Base-by-base conservation (phyloP, 2,888 invertebrate genomes). In the Tromatobia lineatoria region DNA sequence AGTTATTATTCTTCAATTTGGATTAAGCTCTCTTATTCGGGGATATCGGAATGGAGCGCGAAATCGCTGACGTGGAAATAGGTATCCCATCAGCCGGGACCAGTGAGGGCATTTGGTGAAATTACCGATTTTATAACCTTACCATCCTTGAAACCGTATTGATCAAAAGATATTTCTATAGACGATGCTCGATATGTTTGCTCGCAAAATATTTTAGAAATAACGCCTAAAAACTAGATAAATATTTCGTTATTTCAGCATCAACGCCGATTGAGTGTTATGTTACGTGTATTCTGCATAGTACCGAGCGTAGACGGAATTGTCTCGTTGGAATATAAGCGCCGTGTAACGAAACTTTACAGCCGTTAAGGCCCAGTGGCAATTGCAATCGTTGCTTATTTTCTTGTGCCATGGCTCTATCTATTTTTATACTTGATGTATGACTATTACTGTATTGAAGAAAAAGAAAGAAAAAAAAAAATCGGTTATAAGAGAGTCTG, bases 1-100 rank as follows among this genome's bases (percentile, higher is more conserved):
- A 54, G 76, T 83, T 88, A 88, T 88, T 88, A 87, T 87, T 87
- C 88, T 88, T 88, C 88, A 87, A 88, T 88, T 88, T 87, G 85
- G 87, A 88, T 87, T 87, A 88, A 88, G 84, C 78, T 82, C 38
- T 84, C 78, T 87, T 82, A 82, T 86, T 82, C 47, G 83, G 69
- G n/a, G n/a, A 85, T 87, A 86, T 85, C 66, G 83, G 74, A 77
- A 81, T 70, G 78, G 29, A 42, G 74, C 47, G 20, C 18, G 45
- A 18, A 81, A 73, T 76, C 47, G 34, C 13, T 34, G n/a, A 69
- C 64, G 70, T 15, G 18, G 54, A 59, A 34, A 71, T 76, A 59
- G 18, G 70, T 50, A 34, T 70, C 74, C 75, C 74, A 52, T 52
- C 38, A 42, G 23, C n/a, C n/a, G 20, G 20, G 20, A 69, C 4